These are phyloP conservation scores for Alauda arvensis DNA, from an alignment of 2,797 vertebrate species.

Conservation along the genomic window DNA sequence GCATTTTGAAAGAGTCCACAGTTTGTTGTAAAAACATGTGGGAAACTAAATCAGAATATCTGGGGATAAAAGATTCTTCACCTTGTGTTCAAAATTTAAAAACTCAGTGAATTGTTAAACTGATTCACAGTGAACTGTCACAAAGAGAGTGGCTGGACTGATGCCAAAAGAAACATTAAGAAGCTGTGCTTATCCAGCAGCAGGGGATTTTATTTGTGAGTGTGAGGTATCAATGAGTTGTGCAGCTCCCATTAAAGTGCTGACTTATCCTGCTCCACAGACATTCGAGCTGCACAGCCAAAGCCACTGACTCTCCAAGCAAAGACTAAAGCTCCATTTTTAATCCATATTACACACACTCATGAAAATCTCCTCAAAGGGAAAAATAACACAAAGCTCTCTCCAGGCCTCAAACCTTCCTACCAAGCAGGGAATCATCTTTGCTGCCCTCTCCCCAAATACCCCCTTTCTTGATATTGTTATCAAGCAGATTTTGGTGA, in stretches of 20 bases:
- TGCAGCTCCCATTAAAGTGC: neutral
- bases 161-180: neutral
- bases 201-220: neutral
- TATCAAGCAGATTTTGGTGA: neutral
- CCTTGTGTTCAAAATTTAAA: conserved; percentile 11
- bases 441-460: neutral
- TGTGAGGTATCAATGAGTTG: neutral
- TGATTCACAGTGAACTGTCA: neutral
- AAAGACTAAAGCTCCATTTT: neutral
- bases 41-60: neutral
- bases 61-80: neutral
- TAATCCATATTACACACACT: neutral
- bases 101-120: neutral
- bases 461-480: neutral
- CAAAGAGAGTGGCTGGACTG: neutral
- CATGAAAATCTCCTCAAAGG: conserved; percentile 2
- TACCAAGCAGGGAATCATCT: neutral
- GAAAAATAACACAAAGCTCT: neutral
- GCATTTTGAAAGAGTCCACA: neutral
- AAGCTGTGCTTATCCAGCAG: neutral
- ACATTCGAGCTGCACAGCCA: neutral
- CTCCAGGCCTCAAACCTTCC: neutral
- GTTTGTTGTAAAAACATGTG: neutral
- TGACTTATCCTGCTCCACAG: neutral
- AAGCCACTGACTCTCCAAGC: neutral